A percentile compares a stretch with the other conserved stretches of the same genome.
Conservation (phyloP, 2,113 vertebrate genomes). For the Panthera uncia region DNA sequence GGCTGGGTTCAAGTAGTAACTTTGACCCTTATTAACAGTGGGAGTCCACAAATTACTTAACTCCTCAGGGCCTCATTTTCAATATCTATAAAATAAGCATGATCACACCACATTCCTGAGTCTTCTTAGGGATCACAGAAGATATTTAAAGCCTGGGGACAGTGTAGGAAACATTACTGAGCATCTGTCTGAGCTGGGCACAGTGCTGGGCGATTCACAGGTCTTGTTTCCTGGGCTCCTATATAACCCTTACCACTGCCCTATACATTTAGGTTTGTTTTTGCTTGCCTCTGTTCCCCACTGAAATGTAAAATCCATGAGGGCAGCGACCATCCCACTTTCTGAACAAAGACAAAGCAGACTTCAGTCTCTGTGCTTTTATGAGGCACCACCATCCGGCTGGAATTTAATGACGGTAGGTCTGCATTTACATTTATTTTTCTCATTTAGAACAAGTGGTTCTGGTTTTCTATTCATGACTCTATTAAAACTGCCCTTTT, state of each 20-base stretch:
- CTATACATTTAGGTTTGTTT: neutral
- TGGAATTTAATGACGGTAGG: neutral
- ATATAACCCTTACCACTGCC: no score
- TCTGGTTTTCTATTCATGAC: neutral
- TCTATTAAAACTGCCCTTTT: neutral
- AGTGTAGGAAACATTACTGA: neutral
- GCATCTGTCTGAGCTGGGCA: neutral
- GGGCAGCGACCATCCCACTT: neutral
- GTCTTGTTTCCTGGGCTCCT: neutral
- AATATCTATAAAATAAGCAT: neutral
- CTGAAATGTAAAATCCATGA: neutral
- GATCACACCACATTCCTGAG: neutral
- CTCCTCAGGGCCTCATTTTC: neutral
- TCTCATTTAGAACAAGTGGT: neutral
- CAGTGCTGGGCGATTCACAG: neutral
- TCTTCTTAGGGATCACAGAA: neutral
- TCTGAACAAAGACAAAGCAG: neutral
- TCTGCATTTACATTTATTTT: neutral
- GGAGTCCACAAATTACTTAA: neutral
- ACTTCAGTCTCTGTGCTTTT: neutral
- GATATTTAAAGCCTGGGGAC: neutral
- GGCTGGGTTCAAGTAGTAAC: neutral
- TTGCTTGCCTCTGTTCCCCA: neutral
- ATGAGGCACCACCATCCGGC: neutral
- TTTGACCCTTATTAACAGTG: neutral